These are phyloP conservation scores for Catharus ustulatus DNA, from an alignment of 2,797 vertebrate genomes.

Conservation along the genomic window DNA sequence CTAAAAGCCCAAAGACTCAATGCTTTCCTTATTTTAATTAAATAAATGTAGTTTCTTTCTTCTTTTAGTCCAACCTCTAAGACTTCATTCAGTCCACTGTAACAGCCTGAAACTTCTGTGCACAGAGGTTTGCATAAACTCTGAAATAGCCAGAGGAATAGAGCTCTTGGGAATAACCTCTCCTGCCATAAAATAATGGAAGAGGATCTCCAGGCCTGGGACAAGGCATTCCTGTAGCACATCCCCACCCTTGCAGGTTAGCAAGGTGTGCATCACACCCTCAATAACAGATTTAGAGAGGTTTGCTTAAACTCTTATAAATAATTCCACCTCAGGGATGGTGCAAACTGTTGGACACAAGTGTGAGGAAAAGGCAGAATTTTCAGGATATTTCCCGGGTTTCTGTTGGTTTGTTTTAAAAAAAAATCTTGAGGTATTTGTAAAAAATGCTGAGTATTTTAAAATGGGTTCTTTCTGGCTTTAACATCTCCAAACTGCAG, in stretches of 20 bases:
- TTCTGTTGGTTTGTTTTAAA: not conserved
- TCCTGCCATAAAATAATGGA: not conserved
- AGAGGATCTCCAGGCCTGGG: not conserved
- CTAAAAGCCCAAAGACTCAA: not conserved
- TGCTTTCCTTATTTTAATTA: not conserved
- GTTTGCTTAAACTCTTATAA: not conserved
- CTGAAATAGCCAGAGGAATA: not conserved
- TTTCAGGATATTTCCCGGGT: not conserved
- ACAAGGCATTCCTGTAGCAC: not conserved
- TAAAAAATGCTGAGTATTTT: not conserved
- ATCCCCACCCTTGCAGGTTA: not conserved
- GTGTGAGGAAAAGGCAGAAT: not conserved
- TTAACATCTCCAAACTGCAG: not conserved
- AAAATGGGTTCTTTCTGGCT: not conserved
- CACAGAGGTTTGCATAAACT: not conserved
- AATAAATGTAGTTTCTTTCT: not conserved
- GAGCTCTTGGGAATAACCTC: not conserved
- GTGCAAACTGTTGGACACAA: not conserved
- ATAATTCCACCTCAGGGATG: not conserved
- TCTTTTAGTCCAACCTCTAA: not conserved
- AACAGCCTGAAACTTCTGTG: not conserved
- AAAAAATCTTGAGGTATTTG: not conserved
- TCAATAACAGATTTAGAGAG: not conserved
- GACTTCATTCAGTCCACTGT: not conserved
- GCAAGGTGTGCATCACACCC: not conserved